Percentiles rank a stretch among this genome's conserved stretches.
Evolutionary conservation across 2,797 vertebrate genomes (phyloP).

Genomic region (Cuculus canorus): DNA sequence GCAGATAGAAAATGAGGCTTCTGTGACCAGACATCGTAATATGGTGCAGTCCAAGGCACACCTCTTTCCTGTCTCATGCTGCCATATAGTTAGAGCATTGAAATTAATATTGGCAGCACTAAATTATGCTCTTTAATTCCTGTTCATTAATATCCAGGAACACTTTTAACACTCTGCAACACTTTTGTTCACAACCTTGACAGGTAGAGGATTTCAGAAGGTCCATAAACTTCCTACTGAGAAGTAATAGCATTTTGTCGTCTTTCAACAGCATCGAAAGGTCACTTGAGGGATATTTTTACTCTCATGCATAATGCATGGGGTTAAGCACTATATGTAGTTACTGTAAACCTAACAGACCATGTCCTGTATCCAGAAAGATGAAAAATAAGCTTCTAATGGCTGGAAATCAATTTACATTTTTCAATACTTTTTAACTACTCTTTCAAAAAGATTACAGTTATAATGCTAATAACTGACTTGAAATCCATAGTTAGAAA

Average conservation of each 20-base stretch:
- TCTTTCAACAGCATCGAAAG: slow-evolving; percentile 23
- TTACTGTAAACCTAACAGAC: background rate
- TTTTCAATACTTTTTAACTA: slow-evolving; percentile 33
- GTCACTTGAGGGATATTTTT: slow-evolving; percentile 20
- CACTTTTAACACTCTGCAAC: background rate
- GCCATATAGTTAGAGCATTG: background rate
- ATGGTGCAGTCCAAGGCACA: background rate
- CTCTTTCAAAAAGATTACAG: slow-evolving; percentile 39
- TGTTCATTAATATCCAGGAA: slow-evolving; percentile 39
- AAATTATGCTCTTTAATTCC: background rate
- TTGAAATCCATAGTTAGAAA: slow-evolving; percentile 37
- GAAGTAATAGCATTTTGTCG: slow-evolving; percentile 29
- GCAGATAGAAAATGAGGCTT: background rate
- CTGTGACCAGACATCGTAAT: background rate
- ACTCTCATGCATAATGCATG: slow-evolving; percentile 3
- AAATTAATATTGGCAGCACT: background rate
- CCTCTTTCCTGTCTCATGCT: background rate
- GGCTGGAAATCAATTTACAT: slow-evolving; percentile 15
- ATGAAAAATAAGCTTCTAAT: slow-evolving; percentile 43
- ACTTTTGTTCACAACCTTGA: slow-evolving; percentile 18
- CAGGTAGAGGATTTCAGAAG: slow-evolving; percentile 37
- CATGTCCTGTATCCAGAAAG: background rate
- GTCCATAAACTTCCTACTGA: slow-evolving; percentile 50
- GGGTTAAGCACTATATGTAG: background rate
- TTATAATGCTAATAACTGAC: slow-evolving; percentile 21